Percentiles rank a stretch among this genome's conserved stretches.
phyloP scores from a whole-genome alignment of 2,888 invertebrate species.

The Agrypnus murinus region DNA sequence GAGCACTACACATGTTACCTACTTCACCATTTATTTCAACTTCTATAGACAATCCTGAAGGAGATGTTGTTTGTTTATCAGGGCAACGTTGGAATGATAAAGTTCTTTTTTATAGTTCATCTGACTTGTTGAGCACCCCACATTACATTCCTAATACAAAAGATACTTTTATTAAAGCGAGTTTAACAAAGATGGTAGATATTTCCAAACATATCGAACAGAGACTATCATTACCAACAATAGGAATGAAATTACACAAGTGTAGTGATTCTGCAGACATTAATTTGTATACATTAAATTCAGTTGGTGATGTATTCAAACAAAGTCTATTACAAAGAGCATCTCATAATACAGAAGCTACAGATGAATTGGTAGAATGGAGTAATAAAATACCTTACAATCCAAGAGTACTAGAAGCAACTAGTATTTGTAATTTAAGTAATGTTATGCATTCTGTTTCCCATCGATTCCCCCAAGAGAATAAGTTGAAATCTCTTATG shows the following conservation, averaged over 20 bases:
- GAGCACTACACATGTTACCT: slow-evolving; percentile 38
- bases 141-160: slow-evolving; percentile 27
- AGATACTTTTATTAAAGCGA: slow-evolving; percentile 28
- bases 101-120: slow-evolving; percentile 9
- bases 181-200: slow-evolving; percentile 13
- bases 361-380: slow-evolving; percentile 29
- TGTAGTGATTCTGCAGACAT: slow-evolving; percentile 26
- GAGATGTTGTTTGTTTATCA: slow-evolving; percentile 29
- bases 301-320: slow-evolving; percentile 43
- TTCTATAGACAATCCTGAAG: not conserved
- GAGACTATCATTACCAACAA: slow-evolving; percentile 27
- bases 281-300: slow-evolving; percentile 34
- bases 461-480: slow-evolving; percentile 24
- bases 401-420: slow-evolving; percentile 26
- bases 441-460: slow-evolving; percentile 22
- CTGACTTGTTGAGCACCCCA: slow-evolving; percentile 21
- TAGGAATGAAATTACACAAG: slow-evolving; percentile 37
- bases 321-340: slow-evolving; percentile 19
- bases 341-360: not conserved
- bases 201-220: slow-evolving; percentile 18
- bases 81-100: slow-evolving; percentile 30
- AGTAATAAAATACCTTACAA: slow-evolving; percentile 1
- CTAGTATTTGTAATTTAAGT: slow-evolving; percentile 32
- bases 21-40: slow-evolving; percentile 37
- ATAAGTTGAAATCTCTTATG: slow-evolving; percentile 19